Conservation (phyloP, 2,888 invertebrate species). For the Amiota communis region DNA sequence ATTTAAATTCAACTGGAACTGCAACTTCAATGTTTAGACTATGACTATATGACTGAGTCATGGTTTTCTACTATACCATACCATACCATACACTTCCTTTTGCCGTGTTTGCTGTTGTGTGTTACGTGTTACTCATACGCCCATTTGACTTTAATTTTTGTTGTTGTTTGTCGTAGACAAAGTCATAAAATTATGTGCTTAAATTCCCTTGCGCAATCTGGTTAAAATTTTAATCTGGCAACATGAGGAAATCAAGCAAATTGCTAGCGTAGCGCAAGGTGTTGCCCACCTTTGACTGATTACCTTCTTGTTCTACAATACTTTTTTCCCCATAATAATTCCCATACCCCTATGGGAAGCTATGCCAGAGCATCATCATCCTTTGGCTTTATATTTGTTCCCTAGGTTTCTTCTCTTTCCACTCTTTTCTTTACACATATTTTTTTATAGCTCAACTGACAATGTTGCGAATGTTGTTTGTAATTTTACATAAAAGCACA, state of each 20-base stretch:
- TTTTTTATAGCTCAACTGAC: constrained; percentile 64
- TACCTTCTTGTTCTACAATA: constrained; percentile 45
- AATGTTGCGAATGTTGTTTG: constrained; percentile 61
- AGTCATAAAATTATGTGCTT: constrained; percentile 4
- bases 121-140: constrained; percentile 45
- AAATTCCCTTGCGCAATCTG: constrained; percentile 14
- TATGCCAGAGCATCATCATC: too few species aligned
- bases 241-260: constrained; percentile 19
- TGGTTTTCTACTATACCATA: not conserved
- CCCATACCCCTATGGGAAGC: too few species aligned
- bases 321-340: constrained; percentile 7
- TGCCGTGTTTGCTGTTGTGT: not conserved
- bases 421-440: constrained; percentile 50
- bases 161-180: not conserved
- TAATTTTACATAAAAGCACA: constrained; percentile 67
- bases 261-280: constrained; percentile 6
- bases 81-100: constrained; percentile 7
- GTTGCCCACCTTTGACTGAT: constrained; percentile 59
- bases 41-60: constrained; percentile 8
- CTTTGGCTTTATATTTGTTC: constrained; percentile 24
- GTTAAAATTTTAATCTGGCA: constrained; percentile 29
- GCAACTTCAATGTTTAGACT: too few species aligned
- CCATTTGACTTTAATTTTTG: constrained; percentile 24
- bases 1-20: too few species aligned
- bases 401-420: constrained; percentile 33